phyloP scores from a whole-genome alignment of 2,888 invertebrate species.

The Azorinus chamasolen region DNA sequence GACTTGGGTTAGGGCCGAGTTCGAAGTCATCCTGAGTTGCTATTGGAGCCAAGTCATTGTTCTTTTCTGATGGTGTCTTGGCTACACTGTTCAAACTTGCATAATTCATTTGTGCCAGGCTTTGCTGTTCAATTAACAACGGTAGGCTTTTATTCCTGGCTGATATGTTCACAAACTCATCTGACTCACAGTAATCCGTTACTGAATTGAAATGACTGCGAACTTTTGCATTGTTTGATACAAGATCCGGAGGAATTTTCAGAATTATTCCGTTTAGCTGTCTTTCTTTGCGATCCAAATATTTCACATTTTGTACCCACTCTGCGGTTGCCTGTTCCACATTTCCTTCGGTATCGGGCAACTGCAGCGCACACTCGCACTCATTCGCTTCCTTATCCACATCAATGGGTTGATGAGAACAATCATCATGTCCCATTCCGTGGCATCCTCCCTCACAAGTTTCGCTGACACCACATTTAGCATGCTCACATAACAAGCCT shows the following conservation, averaged over 20 bases:
- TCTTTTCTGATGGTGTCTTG: not conserved
- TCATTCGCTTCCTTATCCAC: conserved; percentile 7
- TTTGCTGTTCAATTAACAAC: conserved; percentile 46
- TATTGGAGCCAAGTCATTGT: conserved; percentile 34
- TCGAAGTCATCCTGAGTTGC: conserved; percentile 41
- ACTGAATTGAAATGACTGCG: conserved; percentile 60
- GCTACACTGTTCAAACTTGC: not conserved
- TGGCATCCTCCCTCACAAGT: too few relatives aligned
- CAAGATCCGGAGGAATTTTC: conserved; percentile 59
- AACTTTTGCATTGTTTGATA: conserved; percentile 53
- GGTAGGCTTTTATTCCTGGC: conserved; percentile 60
- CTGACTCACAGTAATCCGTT: conserved; percentile 49
- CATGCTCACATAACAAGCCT: not conserved
- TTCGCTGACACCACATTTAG: not conserved
- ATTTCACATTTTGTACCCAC: conserved; percentile 73
- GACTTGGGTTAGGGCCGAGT: conserved; percentile 31
- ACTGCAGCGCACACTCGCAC: conserved; percentile 14
- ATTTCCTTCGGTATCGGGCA: conserved; percentile 58
- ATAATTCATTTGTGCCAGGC: conserved; percentile 3
- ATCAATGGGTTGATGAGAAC: conserved; percentile 4
- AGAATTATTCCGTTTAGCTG: conserved; percentile 59
- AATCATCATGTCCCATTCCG: not conserved
- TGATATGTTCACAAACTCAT: conserved; percentile 51
- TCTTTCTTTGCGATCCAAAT: conserved; percentile 53
- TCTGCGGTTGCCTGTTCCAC: conserved; percentile 61